Evolutionary conservation across 2,113 vertebrate species (phyloP).

Genomic region (Catharus bicknelli): DNA sequence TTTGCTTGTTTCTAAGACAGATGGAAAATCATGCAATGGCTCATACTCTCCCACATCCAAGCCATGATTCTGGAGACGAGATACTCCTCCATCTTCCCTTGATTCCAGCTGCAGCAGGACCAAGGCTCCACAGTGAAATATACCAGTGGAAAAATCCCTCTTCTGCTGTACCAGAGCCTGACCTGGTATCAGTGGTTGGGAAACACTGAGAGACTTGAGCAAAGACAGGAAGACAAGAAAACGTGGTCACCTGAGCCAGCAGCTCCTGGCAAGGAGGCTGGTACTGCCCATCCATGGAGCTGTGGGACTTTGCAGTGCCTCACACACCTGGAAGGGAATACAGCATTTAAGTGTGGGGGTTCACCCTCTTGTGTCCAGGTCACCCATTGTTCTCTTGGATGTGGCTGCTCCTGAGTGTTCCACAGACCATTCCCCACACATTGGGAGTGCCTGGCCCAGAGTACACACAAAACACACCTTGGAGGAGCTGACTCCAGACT

Average conservation of each 20-base stretch:
- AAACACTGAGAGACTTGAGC: neutral
- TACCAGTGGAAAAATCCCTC: accelerated
- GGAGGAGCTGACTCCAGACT: neutral
- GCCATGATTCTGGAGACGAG: neutral
- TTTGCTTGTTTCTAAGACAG: neutral
- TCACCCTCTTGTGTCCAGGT: accelerated
- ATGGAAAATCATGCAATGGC: neutral
- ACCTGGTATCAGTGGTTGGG: neutral
- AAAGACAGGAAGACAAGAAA: neutral
- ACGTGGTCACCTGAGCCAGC: neutral
- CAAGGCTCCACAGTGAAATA: neutral
- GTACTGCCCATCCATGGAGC: neutral
- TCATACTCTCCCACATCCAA: neutral
- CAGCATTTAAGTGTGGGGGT: neutral
- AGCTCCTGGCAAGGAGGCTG: neutral
- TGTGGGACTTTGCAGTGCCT: neutral
- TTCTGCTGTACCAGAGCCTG: neutral
- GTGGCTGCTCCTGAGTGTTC: neutral
- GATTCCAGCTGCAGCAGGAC: neutral
- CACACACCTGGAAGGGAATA: neutral
- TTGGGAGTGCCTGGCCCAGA: accelerated
- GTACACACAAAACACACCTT: neutral
- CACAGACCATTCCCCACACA: neutral
- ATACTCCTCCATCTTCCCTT: neutral
- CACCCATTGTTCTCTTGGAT: neutral